phyloP scores from a whole-genome alignment of 2,797 vertebrate species.

The Florisuga fusca region DNA sequence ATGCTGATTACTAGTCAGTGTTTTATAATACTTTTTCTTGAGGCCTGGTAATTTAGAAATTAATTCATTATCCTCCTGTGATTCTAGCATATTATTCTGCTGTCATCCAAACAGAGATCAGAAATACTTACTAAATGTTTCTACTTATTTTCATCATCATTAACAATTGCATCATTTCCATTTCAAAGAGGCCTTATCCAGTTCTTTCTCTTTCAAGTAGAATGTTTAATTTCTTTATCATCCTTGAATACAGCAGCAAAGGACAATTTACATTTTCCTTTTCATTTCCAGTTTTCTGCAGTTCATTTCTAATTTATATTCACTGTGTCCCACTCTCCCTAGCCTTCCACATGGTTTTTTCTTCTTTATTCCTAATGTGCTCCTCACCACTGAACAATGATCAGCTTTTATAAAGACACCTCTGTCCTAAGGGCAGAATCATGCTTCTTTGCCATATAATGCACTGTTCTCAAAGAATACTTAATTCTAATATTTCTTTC shows the following conservation, averaged over 20 bases:
- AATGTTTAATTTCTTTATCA: background rate
- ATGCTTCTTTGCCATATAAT: background rate
- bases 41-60: conserved; percentile 38
- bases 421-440: background rate
- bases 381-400: background rate
- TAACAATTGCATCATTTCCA: conserved; percentile 61
- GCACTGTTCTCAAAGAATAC: background rate
- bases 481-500: background rate
- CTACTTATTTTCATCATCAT: conserved; percentile 43
- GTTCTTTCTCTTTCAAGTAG: conserved; percentile 27
- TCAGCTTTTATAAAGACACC: background rate
- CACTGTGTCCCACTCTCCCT: background rate
- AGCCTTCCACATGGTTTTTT: background rate
- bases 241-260: conserved; percentile 53
- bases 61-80: conserved; percentile 46
- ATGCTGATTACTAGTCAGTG: background rate
- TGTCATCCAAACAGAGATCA: conserved; percentile 50
- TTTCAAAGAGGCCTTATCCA: conserved; percentile 55
- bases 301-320: conserved; percentile 49
- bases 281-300: conserved; percentile 25
- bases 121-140: conserved; percentile 49
- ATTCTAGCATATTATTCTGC: conserved; percentile 50
- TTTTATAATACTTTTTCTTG: conserved; percentile 5
- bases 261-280: conserved; percentile 45
- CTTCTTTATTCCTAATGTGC: background rate